These are phyloP conservation scores for Clistopyga incitator DNA, from an alignment of 2,888 invertebrate species.

Conservation along the genomic window DNA sequence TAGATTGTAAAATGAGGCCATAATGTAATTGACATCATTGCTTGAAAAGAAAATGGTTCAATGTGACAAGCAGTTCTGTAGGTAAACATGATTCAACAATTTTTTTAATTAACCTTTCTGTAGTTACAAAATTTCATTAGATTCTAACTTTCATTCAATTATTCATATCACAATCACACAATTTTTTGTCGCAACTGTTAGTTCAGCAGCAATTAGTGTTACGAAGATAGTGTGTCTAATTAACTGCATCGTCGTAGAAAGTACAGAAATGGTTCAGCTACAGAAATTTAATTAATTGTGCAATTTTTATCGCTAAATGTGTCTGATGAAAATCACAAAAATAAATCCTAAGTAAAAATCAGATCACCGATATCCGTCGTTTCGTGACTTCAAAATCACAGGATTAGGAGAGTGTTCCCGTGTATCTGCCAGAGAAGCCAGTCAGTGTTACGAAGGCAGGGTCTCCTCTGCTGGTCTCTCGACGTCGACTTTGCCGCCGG, in stretches of 20 bases:
- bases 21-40: too few relatives aligned
- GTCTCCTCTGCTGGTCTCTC: slow-evolving; percentile 28
- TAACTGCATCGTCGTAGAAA: neutral
- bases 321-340: neutral
- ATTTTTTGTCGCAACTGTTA: too few relatives aligned
- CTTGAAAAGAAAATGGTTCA: too few relatives aligned
- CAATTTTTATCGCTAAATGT: neutral
- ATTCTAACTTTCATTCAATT: too few relatives aligned
- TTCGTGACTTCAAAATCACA: slow-evolving; percentile 68
- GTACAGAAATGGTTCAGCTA: neutral
- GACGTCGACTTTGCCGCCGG: slow-evolving; percentile 49
- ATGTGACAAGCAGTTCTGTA: too few relatives aligned
- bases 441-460: slow-evolving; percentile 70
- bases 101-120: too few relatives aligned
- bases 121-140: too few relatives aligned
- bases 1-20: too few relatives aligned
- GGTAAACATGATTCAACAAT: too few relatives aligned
- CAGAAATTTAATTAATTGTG: neutral
- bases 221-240: too few relatives aligned
- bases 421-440: slow-evolving; percentile 80
- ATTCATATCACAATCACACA: too few relatives aligned
- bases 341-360: slow-evolving; percentile 11
- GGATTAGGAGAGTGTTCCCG: slow-evolving; percentile 81
- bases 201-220: too few relatives aligned
- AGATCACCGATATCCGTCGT: neutral